Base-by-base conservation (phyloP, 37 sponge, comb jelly and placozoan genomes). In the Aplysina aerophoba region DNA sequence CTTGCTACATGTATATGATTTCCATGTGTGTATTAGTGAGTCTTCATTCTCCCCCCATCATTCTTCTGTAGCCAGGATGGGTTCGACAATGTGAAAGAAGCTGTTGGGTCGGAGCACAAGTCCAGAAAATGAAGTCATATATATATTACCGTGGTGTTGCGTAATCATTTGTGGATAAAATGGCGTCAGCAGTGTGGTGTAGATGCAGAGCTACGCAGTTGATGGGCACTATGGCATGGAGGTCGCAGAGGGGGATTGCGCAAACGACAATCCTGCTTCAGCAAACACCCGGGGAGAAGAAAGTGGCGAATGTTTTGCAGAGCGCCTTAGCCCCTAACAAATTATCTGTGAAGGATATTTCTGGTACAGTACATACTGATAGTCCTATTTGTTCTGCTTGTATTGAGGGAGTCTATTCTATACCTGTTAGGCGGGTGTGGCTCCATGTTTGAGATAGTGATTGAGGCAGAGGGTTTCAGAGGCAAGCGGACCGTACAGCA, bases 401-500 rank as follows among this genome's bases (percentile, higher is more conserved):
- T n/a, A n/a, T n/a, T n/a, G n/a, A n/a, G n/a, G n/a, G n/a, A n/a
- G n/a, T n/a, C n/a, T 63, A 4, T 74, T 31, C 44, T 74, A 13
- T 8, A 44, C 8, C 50, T 3, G 50, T 44, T 59, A 93, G 94
- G 91, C 41, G 91, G 91, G 25, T 93, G 94, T 87, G 91, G 94
- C n/a, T 85, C 90, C 13, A 88, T 88, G 88, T 93, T 85, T 74
- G 83, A 84, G 31, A 85, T 93, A 19, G 25, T 21, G 22, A 84
- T 93, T 41, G 88, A 87, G n/a, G 79, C 85, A 0, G 86, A 87
- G 37, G 28, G 41, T 63, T 93, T 93, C 69, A 81, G 68, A 64
- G 94, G 91, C 25, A 90, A 90, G 64, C 41, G 88, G 68, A n/a
- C 75, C 0, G 33, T 93, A 15, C 85, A 93, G 82, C 94, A 93